Evolutionary conservation across 2,113 vertebrate species (phyloP).

Genomic region (Psephotus haematonotus): DNA sequence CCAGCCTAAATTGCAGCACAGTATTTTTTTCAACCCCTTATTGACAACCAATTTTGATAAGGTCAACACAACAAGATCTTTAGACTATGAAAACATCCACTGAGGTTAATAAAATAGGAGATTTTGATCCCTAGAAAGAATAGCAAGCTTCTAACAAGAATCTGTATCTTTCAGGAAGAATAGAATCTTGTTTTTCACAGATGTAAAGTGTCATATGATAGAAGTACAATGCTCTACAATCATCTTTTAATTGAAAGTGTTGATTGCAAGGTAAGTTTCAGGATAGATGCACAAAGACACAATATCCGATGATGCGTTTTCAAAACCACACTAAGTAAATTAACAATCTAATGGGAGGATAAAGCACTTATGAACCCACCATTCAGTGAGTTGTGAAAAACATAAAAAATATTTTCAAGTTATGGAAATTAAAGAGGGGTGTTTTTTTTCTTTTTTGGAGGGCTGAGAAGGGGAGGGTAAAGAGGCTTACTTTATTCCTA

Average conservation of each 20-base stretch:
- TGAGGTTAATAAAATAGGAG: neutral
- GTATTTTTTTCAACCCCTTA: neutral
- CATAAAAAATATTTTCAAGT: neutral
- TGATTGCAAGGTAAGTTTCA: neutral
- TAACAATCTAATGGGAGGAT: neutral
- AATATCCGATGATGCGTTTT: neutral
- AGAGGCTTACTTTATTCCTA: neutral
- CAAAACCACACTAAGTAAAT: neutral
- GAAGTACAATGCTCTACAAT: neutral
- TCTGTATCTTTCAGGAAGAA: neutral
- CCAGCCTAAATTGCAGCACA: neutral
- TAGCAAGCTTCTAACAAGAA: neutral
- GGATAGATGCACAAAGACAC: neutral
- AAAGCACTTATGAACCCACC: neutral
- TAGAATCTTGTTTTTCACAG: neutral
- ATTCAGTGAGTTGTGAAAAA: neutral
- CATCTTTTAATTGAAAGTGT: neutral
- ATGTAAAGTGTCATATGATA: neutral
- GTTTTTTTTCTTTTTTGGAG: neutral
- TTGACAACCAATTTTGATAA: neutral
- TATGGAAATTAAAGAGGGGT: neutral
- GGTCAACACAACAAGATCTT: neutral
- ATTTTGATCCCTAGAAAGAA: neutral
- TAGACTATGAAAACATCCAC: neutral
- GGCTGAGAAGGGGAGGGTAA: neutral